phyloP scores from a whole-genome alignment of 2,113 vertebrate species.

The Oriolus oriolus region DNA sequence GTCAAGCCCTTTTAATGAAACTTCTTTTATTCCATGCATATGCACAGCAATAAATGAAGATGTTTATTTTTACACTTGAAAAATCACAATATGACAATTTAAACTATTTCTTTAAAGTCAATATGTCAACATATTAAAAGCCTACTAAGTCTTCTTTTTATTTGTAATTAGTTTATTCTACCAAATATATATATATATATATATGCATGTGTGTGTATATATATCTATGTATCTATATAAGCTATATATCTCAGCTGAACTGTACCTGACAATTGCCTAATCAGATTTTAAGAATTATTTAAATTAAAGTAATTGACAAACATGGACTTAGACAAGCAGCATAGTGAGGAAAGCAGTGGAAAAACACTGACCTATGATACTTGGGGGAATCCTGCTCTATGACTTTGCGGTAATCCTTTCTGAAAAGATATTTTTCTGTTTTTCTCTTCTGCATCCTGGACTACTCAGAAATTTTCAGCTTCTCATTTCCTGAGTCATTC shows the following conservation, averaged over 20 bases:
- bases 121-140: background rate
- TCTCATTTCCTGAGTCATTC: background rate
- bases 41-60: background rate
- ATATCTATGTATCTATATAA: background rate
- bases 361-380: background rate
- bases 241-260: background rate
- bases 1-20: background rate
- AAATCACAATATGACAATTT: background rate
- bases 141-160: background rate
- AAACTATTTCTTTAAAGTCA: background rate
- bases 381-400: background rate
- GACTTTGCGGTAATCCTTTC: background rate
- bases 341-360: background rate
- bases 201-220: no score
- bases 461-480: background rate
- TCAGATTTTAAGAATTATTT: background rate
- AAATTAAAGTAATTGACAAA: background rate
- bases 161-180: background rate
- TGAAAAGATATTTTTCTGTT: background rate
- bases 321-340: background rate
- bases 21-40: background rate
- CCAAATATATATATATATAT: background rate
- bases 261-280: background rate
- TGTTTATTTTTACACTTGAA: background rate
- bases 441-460: background rate